Conservation (phyloP, 2,797 vertebrate genomes). For the Luscinia megarhynchos region DNA sequence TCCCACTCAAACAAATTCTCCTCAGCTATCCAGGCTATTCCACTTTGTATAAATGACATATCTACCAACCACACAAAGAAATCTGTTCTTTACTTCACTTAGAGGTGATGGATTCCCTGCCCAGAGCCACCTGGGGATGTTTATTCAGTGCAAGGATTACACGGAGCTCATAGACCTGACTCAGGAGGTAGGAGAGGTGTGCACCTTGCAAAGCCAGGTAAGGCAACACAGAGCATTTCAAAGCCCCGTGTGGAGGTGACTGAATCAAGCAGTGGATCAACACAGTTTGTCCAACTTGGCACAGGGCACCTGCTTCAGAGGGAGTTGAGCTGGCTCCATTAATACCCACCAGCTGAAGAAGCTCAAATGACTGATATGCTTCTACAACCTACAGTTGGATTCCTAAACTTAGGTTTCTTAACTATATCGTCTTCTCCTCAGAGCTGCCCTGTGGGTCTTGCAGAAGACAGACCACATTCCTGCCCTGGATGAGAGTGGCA, state of each 20-base stretch:
- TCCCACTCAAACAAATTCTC: neutral
- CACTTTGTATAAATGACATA: neutral
- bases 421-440: neutral
- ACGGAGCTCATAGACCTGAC: neutral
- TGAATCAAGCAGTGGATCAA: neutral
- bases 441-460: neutral
- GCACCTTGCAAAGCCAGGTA: neutral
- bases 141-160: neutral
- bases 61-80: neutral
- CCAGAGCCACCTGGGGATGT: neutral
- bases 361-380: neutral
- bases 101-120: neutral
- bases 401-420: neutral
- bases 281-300: neutral
- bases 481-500: neutral
- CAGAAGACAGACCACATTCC: neutral
- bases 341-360: neutral
- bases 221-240: neutral
- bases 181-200: neutral
- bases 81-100: neutral
- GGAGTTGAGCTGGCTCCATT: neutral
- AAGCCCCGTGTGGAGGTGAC: fast-evolving
- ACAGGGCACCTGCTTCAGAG: neutral
- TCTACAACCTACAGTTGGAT: neutral
- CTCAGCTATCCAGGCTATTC: neutral